Conservation (phyloP, 2,113 vertebrate genomes). For the Atlantisia rogersi region DNA sequence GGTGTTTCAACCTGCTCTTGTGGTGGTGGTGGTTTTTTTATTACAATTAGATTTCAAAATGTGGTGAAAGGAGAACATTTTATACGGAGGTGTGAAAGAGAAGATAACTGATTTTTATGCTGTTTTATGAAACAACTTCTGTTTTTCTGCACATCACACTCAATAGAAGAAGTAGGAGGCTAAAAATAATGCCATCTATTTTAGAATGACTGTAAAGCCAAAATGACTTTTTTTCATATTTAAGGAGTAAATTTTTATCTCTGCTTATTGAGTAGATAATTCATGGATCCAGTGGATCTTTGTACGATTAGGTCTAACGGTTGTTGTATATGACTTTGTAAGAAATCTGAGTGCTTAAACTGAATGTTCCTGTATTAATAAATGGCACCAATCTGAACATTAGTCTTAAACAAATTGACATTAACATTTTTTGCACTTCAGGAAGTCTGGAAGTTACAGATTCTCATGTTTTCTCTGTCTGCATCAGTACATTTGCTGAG, state of each 20-base stretch:
- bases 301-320: background rate
- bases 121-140: background rate
- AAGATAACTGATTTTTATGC: background rate
- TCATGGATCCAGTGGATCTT: background rate
- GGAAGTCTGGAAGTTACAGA: background rate
- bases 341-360: conserved; percentile 39
- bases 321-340: conserved; percentile 5
- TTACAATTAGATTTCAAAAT: background rate
- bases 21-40: background rate
- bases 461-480: background rate
- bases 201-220: background rate
- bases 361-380: conserved; percentile 33
- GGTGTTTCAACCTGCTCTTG: background rate
- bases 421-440: background rate
- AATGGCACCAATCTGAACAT: background rate
- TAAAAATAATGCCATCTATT: conserved; percentile 11
- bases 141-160: background rate
- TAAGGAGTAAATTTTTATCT: background rate
- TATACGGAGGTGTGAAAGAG: background rate
- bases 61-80: background rate
- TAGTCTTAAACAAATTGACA: background rate
- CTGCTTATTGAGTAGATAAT: background rate
- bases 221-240: background rate
- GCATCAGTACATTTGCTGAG: background rate
- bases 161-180: background rate